A percentile compares a stretch with the other conserved stretches of the same genome.
phyloP scores from a whole-genome alignment of 2,797 vertebrate genomes.

The Siniperca scherzeri region DNA sequence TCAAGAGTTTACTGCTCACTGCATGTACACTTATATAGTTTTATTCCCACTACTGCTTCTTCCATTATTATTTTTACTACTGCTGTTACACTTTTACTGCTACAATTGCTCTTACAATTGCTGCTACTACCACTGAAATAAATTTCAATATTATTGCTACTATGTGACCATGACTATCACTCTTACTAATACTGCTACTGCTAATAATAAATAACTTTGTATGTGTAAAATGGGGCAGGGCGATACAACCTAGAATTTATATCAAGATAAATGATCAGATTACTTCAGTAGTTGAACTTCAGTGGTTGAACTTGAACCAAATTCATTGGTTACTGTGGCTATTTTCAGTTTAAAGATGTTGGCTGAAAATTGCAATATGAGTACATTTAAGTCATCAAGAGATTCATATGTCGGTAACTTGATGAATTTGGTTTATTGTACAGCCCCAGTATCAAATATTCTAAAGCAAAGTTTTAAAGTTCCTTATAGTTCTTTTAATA shows the following conservation, averaged over 20 bases:
- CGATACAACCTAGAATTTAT: not conserved
- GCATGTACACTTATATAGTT: not conserved
- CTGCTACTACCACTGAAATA: not conserved
- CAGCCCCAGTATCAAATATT: not conserved
- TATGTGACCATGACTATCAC: not conserved
- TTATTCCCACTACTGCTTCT: not conserved
- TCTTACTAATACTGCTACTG: not conserved
- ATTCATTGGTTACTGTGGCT: not conserved
- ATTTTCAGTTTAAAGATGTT: not conserved
- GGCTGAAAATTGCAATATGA: not conserved
- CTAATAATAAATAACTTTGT: not conserved
- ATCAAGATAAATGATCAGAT: not conserved
- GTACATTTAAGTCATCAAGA: not conserved
- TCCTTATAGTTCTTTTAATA: not conserved
- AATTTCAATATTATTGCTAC: not conserved
- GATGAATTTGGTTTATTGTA: not conserved
- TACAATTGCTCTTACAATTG: not conserved
- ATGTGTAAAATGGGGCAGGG: not conserved
- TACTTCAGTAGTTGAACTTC: not conserved
- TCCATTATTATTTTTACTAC: conserved; percentile 30
- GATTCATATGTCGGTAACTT: not conserved
- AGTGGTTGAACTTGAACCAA: not conserved
- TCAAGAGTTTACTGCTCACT: not conserved
- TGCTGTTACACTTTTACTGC: not conserved
- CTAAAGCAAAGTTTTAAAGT: not conserved